Evolutionary conservation across 1,140 invertebrate species (phyloP).

Genomic region (Drosophila asahinai): DNA sequence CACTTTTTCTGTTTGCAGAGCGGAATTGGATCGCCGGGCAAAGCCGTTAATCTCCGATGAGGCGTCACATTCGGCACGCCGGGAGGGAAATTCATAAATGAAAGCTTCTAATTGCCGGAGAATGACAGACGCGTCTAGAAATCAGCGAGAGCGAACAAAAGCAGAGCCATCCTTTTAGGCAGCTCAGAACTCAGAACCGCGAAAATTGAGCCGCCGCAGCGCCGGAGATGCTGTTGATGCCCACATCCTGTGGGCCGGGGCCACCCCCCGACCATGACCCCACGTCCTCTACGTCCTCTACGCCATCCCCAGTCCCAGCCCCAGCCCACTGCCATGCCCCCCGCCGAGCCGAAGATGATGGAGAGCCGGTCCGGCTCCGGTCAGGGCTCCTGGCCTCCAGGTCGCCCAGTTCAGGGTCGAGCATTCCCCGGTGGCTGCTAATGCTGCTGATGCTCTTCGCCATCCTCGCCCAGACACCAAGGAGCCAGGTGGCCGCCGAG

Average conservation of each 20-base stretch:
- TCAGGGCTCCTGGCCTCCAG: conserved; percentile 14
- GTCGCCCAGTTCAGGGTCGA: conserved; percentile 29
- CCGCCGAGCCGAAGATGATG: conserved; percentile 30
- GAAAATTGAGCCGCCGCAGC: conserved; percentile 57
- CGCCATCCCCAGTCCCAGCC: conserved; percentile 2
- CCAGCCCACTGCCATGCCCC: conserved; percentile 5
- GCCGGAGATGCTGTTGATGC: conserved; percentile 75
- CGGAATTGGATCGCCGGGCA: conserved; percentile 23
- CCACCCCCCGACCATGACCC: conserved; percentile 52
- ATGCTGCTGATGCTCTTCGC: conserved; percentile 75
- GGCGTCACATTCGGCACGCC: conserved; percentile 24
- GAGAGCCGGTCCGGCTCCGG: conserved; percentile 8
- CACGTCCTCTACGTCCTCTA: not conserved
- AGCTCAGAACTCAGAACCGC: conserved; percentile 23
- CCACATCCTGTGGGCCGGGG: conserved; percentile 83
- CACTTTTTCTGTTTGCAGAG: conserved; percentile 35
- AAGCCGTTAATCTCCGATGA: conserved; percentile 37
- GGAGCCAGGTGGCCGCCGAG: conserved; percentile 79
- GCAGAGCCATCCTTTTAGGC: conserved; percentile 47
- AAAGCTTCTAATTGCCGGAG: conserved; percentile 79
- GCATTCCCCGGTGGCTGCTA: conserved; percentile 78
- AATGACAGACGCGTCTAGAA: conserved; percentile 64
- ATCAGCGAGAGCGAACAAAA: conserved; percentile 59
- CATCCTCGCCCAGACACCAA: conserved; percentile 69
- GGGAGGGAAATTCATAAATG: conserved; percentile 69